A percentile compares a stretch with the other conserved stretches of the same genome.
Evolutionary conservation across 2,888 invertebrate genomes (phyloP).

Genomic region (Troides helena): DNA sequence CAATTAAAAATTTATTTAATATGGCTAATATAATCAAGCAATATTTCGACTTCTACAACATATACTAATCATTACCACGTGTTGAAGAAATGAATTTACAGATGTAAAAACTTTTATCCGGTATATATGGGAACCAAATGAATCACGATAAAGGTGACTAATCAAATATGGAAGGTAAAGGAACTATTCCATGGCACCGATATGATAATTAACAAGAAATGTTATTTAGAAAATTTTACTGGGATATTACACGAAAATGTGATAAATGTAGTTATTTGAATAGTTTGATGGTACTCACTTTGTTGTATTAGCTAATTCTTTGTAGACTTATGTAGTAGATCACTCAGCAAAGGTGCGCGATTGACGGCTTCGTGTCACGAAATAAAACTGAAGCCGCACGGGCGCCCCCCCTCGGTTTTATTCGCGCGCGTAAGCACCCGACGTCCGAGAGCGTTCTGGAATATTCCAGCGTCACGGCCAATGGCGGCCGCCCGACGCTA

Average conservation of each 20-base stretch:
- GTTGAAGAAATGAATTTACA: background rate
- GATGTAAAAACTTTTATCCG: background rate
- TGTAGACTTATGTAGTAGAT: conserved; percentile 59
- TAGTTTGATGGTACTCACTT: conserved; percentile 53
- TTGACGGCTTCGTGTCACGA: conserved; percentile 71
- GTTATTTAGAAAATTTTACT: conserved; percentile 14
- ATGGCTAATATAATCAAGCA: background rate
- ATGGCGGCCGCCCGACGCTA: conserved; percentile 43
- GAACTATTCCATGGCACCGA: conserved; percentile 32
- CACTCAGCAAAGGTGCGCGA: conserved; percentile 76
- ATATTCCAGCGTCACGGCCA: conserved; percentile 61
- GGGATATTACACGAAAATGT: conserved; percentile 13
- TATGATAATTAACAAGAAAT: conserved; percentile 11
- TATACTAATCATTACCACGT: conserved; percentile 2
- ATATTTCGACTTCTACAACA: background rate
- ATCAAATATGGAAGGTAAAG: conserved; percentile 36
- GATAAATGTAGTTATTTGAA: background rate
- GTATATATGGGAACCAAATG: background rate
- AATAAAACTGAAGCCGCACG: conserved; percentile 52
- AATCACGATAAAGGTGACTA: conserved; percentile 32
- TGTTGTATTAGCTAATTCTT: conserved; percentile 47
- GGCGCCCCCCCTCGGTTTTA: conserved; percentile 50
- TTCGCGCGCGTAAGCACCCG: conserved; percentile 49
- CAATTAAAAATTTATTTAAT: no score
- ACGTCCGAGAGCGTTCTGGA: conserved; percentile 72